A percentile compares a stretch with the other conserved stretches of the same genome.
These are phyloP conservation scores for Dryobates pubescens DNA, from an alignment of 2,797 vertebrate genomes.

Conservation along the genomic window DNA sequence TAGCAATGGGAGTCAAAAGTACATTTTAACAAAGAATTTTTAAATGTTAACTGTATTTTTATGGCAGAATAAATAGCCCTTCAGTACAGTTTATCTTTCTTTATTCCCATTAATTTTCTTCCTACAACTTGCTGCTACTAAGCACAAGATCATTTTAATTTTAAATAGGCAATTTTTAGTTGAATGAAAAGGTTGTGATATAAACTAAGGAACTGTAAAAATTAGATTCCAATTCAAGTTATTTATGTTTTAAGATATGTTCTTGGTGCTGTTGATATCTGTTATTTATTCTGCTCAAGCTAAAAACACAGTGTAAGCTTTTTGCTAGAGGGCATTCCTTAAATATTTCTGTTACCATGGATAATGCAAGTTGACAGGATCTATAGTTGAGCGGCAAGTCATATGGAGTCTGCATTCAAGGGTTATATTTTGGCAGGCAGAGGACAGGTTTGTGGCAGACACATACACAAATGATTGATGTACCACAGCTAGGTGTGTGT, in stretches of 20 bases:
- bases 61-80: not conserved
- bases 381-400: slow-evolving; percentile 53
- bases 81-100: not conserved
- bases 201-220: not conserved
- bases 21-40: not conserved
- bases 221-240: not conserved
- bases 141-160: not conserved
- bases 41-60: not conserved
- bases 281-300: slow-evolving; percentile 24
- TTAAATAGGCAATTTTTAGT: not conserved
- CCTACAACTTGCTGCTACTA: not conserved
- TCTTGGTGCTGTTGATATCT: not conserved
- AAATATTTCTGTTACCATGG: slow-evolving; percentile 46
- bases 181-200: not conserved
- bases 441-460: slow-evolving; percentile 28
- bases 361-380: slow-evolving; percentile 70
- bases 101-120: not conserved
- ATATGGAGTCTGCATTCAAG: slow-evolving; percentile 14
- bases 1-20: not conserved
- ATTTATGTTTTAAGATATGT: not conserved
- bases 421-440: slow-evolving; percentile 56
- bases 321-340: slow-evolving; percentile 54
- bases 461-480: not conserved
- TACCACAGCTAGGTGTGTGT: not conserved
- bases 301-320: slow-evolving; percentile 33